Evolutionary conservation across 2,113 vertebrate species (phyloP), one percentile per base, ranked within the genome.

Genomic region (Oryzias curvinotus): DNA sequence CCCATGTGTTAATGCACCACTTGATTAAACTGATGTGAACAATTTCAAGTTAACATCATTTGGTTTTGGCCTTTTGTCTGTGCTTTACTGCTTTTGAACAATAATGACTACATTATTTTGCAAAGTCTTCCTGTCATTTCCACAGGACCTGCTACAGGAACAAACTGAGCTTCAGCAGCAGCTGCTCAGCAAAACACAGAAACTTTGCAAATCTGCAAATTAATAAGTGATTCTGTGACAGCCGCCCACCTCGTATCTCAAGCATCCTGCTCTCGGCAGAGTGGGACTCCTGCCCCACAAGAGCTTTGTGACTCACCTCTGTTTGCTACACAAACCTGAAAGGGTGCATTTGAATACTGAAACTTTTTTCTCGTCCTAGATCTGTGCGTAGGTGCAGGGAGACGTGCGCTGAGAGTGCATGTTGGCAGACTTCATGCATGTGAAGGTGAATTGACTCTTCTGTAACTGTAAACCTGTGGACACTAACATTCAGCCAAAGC

Each of bases 231-330:
- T 53, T 72, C 71, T 75, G 71, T 81, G 86, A 87, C 83, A 86
- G 74, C 80, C 82, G 8, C 84, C 88, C 87, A 88, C 81, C 65
- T 72, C 80, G 52, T 57, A 75, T 88, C 85, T 83, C 77, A 82
- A 68, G 54, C 81, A 75, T 71, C 77, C 75, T 80, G 73, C 78
- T 72, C 61, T 56, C 82, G 71, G 71, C 68, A 78, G 81, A 81
- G 77, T 50, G 68, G 74, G 71, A 74, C 77, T 82, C 57, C 62
- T 62, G 73, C 47, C 76, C 70, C 78, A 53, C 13, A 23, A 15
- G 7, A 52, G 61, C 78, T 75, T 83, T 82, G 77, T 90, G 90
- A 90, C 82, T 89, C 89, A 91, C 86, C 76, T 63, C 76, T 65
- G 83, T 85, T 68, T 75, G 61, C 72, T 65, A 68, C 75, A 69